phyloP scores from a whole-genome alignment of 2,797 vertebrate genomes.

The Crocodylus rhombifer region DNA sequence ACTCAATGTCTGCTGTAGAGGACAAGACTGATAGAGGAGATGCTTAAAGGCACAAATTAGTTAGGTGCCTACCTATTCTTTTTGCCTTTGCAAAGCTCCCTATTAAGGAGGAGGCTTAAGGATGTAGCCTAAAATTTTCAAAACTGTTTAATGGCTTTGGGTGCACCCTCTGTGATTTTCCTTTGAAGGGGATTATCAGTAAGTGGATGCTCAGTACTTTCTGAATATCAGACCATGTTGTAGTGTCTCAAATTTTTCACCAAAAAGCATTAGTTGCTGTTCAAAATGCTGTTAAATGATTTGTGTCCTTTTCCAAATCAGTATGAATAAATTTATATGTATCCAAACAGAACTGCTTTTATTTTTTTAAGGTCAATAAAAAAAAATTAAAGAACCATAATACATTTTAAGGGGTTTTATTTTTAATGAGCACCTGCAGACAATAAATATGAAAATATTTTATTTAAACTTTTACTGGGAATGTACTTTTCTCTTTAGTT shows the following conservation, averaged over 20 bases:
- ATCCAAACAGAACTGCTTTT: background rate
- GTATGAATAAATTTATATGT: fast-evolving
- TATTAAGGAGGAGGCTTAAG: background rate
- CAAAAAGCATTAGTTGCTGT: fast-evolving
- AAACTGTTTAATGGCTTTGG: background rate
- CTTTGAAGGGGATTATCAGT: background rate
- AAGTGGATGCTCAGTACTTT: fast-evolving
- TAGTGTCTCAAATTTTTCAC: background rate
- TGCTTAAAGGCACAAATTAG: fast-evolving
- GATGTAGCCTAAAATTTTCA: fast-evolving
- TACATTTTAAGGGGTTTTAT: background rate
- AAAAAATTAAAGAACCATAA: background rate
- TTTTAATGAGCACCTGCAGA: background rate
- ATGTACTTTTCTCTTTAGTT: background rate
- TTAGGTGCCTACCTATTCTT: background rate
- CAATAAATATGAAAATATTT: background rate
- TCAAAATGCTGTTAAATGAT: background rate
- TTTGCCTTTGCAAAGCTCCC: background rate
- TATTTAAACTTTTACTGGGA: background rate
- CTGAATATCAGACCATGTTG: background rate
- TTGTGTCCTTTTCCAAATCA: fast-evolving
- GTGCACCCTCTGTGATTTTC: background rate
- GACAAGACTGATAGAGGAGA: background rate
- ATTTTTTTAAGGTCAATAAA: background rate
- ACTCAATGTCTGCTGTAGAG: conserved; percentile 15